Percentiles rank a stretch among this genome's conserved stretches.
These are phyloP conservation scores for Acronicta psi DNA, from an alignment of 2,888 invertebrate species.

Conservation along the genomic window DNA sequence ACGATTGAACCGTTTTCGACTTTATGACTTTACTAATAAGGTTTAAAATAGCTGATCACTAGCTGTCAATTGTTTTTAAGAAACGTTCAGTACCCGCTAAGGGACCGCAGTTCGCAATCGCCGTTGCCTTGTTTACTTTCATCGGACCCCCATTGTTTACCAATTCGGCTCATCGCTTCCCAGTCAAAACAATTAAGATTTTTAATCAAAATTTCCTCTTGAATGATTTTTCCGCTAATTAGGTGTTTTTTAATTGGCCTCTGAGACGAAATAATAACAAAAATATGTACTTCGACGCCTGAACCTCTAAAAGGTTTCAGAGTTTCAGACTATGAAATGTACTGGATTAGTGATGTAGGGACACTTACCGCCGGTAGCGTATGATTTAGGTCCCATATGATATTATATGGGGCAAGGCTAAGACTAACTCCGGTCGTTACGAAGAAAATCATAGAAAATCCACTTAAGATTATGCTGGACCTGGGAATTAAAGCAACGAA, in stretches of 20 bases:
- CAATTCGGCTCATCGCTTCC: constrained; percentile 64
- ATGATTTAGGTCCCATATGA: too few species aligned
- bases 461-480: constrained; percentile 22
- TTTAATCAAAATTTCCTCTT: constrained; percentile 64
- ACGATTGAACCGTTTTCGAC: neutral
- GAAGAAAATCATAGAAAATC: neutral
- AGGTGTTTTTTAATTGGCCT: constrained; percentile 46
- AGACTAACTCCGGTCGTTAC: too few species aligned
- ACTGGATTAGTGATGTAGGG: too few species aligned
- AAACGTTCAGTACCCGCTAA: constrained; percentile 70
- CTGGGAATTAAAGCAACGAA: too few species aligned
- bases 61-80: constrained; percentile 65
- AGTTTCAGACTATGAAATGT: too few species aligned
- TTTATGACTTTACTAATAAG: neutral
- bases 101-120: constrained; percentile 63
- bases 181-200: constrained; percentile 70
- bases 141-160: constrained; percentile 69
- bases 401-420: too few species aligned
- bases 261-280: constrained; percentile 51
- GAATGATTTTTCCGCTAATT: constrained; percentile 62
- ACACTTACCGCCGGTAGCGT: too few species aligned
- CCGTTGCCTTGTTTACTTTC: constrained; percentile 62
- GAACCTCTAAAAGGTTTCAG: too few species aligned
- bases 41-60: neutral
- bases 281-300: too few species aligned